These are phyloP conservation scores for Agapornis roseicollis DNA, from an alignment of 2,113 vertebrate genomes.

Conservation along the genomic window DNA sequence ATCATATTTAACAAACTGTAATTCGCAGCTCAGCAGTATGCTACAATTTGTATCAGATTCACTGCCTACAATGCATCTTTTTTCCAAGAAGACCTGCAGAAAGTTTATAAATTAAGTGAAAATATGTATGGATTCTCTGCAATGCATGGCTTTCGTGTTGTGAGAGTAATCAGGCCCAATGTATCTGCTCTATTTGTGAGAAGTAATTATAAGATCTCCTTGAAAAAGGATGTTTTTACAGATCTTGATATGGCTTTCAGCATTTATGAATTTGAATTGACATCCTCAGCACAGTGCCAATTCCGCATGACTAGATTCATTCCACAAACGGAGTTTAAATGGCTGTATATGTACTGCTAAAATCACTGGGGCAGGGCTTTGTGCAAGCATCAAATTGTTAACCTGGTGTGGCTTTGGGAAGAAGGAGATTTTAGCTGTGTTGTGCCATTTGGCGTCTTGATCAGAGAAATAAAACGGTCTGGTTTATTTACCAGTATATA, in stretches of 20 bases:
- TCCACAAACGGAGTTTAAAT: slow-evolving; percentile 19
- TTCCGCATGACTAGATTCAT: slow-evolving; percentile 47
- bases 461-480: neutral
- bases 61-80: neutral
- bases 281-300: slow-evolving; percentile 47
- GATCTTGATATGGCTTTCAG: slow-evolving; percentile 57
- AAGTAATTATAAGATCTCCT: slow-evolving; percentile 56
- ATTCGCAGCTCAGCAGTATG: neutral
- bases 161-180: neutral
- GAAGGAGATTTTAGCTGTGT: neutral
- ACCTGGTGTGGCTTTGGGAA: neutral
- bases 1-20: slow-evolving; percentile 23
- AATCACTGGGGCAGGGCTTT: neutral
- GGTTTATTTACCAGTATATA: neutral
- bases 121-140: neutral
- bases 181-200: slow-evolving; percentile 37
- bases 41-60: neutral
- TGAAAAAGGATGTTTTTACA: slow-evolving; percentile 55
- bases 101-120: neutral
- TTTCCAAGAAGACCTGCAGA: neutral
- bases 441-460: neutral
- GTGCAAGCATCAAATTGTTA: neutral
- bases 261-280: slow-evolving; percentile 66
- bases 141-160: neutral
- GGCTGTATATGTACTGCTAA: neutral